Conservation (phyloP, 2,888 invertebrate species). For the Melieria picta region DNA sequence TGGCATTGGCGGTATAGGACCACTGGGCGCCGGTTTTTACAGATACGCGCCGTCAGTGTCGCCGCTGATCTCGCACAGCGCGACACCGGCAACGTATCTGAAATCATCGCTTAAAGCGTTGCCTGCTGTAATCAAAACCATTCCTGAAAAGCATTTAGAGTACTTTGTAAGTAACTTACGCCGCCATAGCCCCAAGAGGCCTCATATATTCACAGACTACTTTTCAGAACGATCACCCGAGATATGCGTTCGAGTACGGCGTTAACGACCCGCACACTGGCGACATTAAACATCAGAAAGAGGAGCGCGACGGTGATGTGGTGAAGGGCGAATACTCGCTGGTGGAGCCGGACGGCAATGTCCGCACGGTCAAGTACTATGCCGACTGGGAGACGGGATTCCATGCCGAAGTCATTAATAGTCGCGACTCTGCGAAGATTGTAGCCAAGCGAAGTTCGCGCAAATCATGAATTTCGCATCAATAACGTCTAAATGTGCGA, state of each 20-base stretch:
- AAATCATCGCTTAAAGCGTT: constrained; percentile 63
- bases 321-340: constrained; percentile 77
- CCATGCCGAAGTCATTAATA: constrained; percentile 78
- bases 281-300: constrained; percentile 78
- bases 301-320: constrained; percentile 78
- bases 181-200: background rate
- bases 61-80: constrained; percentile 59
- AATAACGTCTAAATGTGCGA: constrained; percentile 38
- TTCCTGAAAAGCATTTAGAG: constrained; percentile 72
- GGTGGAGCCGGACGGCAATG: constrained; percentile 79
- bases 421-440: constrained; percentile 68
- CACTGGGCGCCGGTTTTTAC: constrained; percentile 55
- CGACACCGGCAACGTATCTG: constrained; percentile 62
- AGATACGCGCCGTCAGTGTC: constrained; percentile 64
- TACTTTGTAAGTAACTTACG: constrained; percentile 70
- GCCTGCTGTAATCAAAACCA: constrained; percentile 67
- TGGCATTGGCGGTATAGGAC: constrained; percentile 56
- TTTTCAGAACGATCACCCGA: constrained; percentile 72
- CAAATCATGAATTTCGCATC: constrained; percentile 50
- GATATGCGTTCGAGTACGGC: constrained; percentile 78
- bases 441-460: constrained; percentile 59
- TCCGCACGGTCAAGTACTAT: constrained; percentile 78
- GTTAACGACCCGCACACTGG: constrained; percentile 81
- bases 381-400: constrained; percentile 84
- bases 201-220: background rate